These are phyloP conservation scores for Falco biarmicus DNA, from an alignment of 2,797 vertebrate species.

Conservation along the genomic window DNA sequence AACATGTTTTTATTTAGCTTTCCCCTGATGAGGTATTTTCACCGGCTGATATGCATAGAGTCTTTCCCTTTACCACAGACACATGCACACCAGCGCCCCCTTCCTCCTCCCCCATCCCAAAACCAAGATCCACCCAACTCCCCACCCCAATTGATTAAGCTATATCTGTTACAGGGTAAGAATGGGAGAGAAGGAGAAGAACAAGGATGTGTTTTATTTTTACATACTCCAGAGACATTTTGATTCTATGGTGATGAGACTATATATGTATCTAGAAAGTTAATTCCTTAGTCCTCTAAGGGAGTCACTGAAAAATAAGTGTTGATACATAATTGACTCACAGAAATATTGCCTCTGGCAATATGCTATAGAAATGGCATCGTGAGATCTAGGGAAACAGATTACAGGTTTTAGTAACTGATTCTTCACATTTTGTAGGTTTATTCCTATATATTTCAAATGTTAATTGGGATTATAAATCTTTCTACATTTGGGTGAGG, in stretches of 20 bases:
- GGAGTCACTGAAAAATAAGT: constrained; percentile 52
- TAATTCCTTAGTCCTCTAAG: constrained; percentile 43
- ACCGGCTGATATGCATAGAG: not conserved
- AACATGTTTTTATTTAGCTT: constrained; percentile 16
- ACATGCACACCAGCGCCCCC: not conserved
- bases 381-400: constrained; percentile 48
- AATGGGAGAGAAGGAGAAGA: not conserved
- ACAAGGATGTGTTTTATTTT: constrained; percentile 10
- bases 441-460: constrained; percentile 58
- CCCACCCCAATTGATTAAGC: not conserved
- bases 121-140: not conserved
- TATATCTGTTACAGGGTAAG: not conserved
- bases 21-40: not conserved
- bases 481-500: constrained; percentile 7
- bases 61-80: not conserved
- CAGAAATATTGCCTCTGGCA: constrained; percentile 59
- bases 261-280: constrained; percentile 10
- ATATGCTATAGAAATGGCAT: constrained; percentile 57
- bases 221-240: constrained; percentile 1
- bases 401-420: constrained; percentile 65
- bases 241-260: constrained; percentile 26
- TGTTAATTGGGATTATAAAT: constrained; percentile 73
- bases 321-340: constrained; percentile 70
- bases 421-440: constrained; percentile 58
- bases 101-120: not conserved